A percentile compares a stretch with the other conserved stretches of the same genome.
phyloP scores from a whole-genome alignment of 2,113 vertebrate genomes.

The Hirundichthys speculiger region DNA sequence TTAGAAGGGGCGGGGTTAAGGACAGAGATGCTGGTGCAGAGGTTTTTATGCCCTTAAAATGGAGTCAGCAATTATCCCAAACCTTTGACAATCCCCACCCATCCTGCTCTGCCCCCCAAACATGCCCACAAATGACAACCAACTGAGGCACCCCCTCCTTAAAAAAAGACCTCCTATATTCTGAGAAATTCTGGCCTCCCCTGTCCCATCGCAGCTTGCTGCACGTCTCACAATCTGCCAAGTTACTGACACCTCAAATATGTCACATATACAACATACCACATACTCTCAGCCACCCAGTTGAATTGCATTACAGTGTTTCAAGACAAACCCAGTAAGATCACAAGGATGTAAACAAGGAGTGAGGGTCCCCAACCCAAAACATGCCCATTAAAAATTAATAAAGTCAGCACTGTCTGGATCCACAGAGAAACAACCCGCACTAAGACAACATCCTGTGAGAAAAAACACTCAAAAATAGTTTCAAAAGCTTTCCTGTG shows the following conservation, averaged over 20 bases:
- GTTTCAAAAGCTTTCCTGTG: slow-evolving; percentile 27
- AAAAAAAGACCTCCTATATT: slow-evolving; percentile 25
- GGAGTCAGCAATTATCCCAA: slow-evolving; percentile 79
- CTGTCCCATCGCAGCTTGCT: slow-evolving; percentile 59
- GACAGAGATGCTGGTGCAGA: slow-evolving; percentile 74
- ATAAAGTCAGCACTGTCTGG: slow-evolving; percentile 66
- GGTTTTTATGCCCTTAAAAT: slow-evolving; percentile 80
- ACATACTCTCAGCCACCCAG: not conserved
- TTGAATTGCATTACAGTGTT: slow-evolving; percentile 46
- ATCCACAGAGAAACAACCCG: slow-evolving; percentile 66
- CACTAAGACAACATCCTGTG: slow-evolving; percentile 56
- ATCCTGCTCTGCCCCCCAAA: slow-evolving; percentile 46
- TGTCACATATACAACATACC: not conserved
- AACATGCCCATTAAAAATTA: slow-evolving; percentile 75
- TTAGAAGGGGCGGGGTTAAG: slow-evolving; percentile 65
- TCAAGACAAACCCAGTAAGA: slow-evolving; percentile 67
- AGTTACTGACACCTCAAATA: slow-evolving; percentile 36
- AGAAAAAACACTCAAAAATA: slow-evolving; percentile 59
- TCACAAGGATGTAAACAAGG: slow-evolving; percentile 77
- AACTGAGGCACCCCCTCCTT: slow-evolving; percentile 21
- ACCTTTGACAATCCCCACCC: slow-evolving; percentile 68
- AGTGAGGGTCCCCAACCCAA: slow-evolving; percentile 69
- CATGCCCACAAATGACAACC: slow-evolving; percentile 69
- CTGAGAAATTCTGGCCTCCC: slow-evolving; percentile 61
- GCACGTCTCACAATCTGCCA: slow-evolving; percentile 26